These are phyloP conservation scores for Gymnosoma rotundatum DNA, from an alignment of 2,888 invertebrate genomes.

Conservation along the genomic window DNA sequence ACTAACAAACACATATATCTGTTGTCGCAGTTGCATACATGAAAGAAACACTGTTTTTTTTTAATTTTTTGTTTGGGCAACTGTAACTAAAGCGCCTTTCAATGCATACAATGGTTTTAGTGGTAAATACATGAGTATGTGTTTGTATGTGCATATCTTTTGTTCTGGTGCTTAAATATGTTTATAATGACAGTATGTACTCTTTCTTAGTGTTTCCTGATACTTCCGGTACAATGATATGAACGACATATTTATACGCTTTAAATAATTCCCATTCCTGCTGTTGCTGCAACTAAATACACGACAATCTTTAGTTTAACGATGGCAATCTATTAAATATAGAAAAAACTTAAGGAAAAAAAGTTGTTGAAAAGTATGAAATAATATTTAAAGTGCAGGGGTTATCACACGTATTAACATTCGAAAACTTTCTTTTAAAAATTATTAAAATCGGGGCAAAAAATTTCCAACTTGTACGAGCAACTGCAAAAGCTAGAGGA, in stretches of 20 bases:
- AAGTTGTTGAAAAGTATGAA: not conserved
- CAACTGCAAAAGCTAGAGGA: too few species aligned
- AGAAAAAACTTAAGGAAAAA: not conserved
- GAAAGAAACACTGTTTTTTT: not conserved
- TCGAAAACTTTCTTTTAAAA: too few species aligned
- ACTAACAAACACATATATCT: not conserved
- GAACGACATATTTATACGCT: constrained; percentile 32
- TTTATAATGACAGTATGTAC: constrained; percentile 23
- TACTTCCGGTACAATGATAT: constrained; percentile 65
- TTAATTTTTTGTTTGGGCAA: not conserved
- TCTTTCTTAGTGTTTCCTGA: constrained; percentile 62
- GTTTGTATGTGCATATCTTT: not conserved
- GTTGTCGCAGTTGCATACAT: constrained; percentile 42
- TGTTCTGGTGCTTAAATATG: not conserved
- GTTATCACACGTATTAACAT: too few species aligned
- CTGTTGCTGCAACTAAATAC: constrained; percentile 5
- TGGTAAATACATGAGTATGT: not conserved
- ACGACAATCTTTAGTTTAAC: not conserved
- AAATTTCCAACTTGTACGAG: too few species aligned
- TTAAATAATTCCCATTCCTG: constrained; percentile 52
- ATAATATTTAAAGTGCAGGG: too few species aligned
- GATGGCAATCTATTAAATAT: constrained; percentile 3
- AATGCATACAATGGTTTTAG: not conserved
- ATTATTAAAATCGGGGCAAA: too few species aligned
- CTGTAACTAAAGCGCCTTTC: constrained; percentile 46